phyloP scores from a whole-genome alignment of 1,140 invertebrate genomes.

The Arion vulgaris region DNA sequence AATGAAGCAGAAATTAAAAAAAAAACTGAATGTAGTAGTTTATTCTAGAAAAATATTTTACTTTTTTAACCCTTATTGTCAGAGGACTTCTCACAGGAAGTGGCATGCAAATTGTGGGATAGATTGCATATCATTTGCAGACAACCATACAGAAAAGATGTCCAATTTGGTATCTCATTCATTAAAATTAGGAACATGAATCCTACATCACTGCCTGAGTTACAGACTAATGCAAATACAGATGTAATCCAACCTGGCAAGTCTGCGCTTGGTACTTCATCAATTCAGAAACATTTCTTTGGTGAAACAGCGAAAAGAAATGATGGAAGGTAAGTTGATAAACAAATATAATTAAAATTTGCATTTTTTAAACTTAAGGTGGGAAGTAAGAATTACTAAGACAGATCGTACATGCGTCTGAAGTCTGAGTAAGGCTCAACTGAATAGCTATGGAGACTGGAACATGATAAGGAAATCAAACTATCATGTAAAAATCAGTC shows the following conservation, averaged over 20 bases:
- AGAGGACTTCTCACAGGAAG: conserved; percentile 60
- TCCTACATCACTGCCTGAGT: neutral
- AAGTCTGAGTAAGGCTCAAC: too few relatives aligned
- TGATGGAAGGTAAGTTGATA: neutral
- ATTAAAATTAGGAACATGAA: conserved; percentile 47
- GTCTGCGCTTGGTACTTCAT: neutral
- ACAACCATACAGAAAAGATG: conserved; percentile 62
- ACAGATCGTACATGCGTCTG: too few relatives aligned
- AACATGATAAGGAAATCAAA: too few relatives aligned
- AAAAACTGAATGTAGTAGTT: too few relatives aligned
- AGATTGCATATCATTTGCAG: conserved; percentile 62
- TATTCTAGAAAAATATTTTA: too few relatives aligned
- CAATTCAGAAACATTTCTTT: conserved; percentile 31
- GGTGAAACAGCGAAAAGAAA: neutral
- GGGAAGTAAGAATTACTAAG: too few relatives aligned
- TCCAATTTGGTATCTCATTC: conserved; percentile 68
- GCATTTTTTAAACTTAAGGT: too few relatives aligned
- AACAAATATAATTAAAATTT: too few relatives aligned
- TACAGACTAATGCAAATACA: neutral
- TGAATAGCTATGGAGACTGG: too few relatives aligned
- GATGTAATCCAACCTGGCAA: conserved; percentile 20
- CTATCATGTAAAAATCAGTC: too few relatives aligned
- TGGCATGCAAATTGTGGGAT: conserved; percentile 59
- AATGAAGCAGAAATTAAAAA: too few relatives aligned
- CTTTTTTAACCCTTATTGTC: too few relatives aligned